These are phyloP conservation scores for Stegodyphus mimosarum DNA, from an alignment of 1,140 invertebrate species.

Conservation along the genomic window DNA sequence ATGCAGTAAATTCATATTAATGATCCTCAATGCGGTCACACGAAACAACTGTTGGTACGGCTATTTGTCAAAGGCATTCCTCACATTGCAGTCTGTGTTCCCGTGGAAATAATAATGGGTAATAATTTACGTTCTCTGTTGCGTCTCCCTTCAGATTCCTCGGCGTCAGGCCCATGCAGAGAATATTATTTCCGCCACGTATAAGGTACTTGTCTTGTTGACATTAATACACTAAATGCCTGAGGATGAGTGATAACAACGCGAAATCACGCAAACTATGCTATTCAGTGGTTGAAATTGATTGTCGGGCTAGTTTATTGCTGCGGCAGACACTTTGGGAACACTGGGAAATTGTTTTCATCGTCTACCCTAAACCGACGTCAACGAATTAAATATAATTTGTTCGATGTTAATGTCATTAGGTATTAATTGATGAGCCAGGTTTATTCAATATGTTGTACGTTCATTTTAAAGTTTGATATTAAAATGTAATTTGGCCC, in stretches of 20 bases:
- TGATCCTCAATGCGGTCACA: slow-evolving; percentile 8
- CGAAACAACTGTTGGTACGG: not conserved
- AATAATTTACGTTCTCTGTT: slow-evolving; percentile 7
- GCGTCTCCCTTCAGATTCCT: not conserved
- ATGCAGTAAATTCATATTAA: slow-evolving; percentile 5
- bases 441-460: no score
- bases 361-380: no score
- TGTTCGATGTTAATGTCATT: no score
- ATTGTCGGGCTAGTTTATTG: no score
- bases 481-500: no score
- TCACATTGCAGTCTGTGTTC: not conserved
- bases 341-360: no score
- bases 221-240: not conserved
- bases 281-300: no score
- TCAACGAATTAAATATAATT: no score
- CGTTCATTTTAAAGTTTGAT: no score
- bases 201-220: not conserved
- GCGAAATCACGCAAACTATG: no score
- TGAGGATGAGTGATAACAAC: not conserved
- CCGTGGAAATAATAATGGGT: not conserved
- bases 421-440: no score
- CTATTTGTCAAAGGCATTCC: not conserved
- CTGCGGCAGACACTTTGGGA: no score
- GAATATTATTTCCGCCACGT: slow-evolving; percentile 1
- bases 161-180: not conserved